These are phyloP conservation scores for Crotalus horridus DNA, from an alignment of 2,113 vertebrate species.

Conservation along the genomic window DNA sequence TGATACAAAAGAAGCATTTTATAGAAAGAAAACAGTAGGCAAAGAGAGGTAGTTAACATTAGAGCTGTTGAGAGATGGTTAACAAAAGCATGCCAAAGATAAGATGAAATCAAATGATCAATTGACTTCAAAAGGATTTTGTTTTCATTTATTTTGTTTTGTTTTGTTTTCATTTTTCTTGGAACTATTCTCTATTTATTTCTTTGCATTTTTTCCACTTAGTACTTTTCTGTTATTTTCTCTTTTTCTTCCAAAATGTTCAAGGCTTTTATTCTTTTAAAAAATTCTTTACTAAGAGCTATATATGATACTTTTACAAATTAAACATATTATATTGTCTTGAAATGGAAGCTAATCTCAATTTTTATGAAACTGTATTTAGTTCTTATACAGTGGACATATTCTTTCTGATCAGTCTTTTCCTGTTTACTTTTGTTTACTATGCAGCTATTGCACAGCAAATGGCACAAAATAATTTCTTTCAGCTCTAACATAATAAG, in stretches of 20 bases:
- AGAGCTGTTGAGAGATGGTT: no score
- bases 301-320: background rate
- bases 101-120: background rate
- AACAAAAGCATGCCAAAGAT: background rate
- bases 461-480: background rate
- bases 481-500: background rate
- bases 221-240: background rate
- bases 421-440: conserved; percentile 19
- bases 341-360: conserved; percentile 1
- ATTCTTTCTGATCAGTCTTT: conserved; percentile 49
- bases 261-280: no score
- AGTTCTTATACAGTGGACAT: conserved; percentile 36
- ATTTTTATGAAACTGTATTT: conserved; percentile 28
- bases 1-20: background rate
- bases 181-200: no score
- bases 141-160: background rate
- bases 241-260: background rate
- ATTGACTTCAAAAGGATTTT: background rate
- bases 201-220: background rate
- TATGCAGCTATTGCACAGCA: background rate
- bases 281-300: no score
- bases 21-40: background rate
- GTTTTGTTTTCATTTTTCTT: background rate
- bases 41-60: background rate
- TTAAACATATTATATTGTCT: background rate